These are phyloP conservation scores for Apamea anceps DNA, from an alignment of 2,888 invertebrate species.

Conservation along the genomic window DNA sequence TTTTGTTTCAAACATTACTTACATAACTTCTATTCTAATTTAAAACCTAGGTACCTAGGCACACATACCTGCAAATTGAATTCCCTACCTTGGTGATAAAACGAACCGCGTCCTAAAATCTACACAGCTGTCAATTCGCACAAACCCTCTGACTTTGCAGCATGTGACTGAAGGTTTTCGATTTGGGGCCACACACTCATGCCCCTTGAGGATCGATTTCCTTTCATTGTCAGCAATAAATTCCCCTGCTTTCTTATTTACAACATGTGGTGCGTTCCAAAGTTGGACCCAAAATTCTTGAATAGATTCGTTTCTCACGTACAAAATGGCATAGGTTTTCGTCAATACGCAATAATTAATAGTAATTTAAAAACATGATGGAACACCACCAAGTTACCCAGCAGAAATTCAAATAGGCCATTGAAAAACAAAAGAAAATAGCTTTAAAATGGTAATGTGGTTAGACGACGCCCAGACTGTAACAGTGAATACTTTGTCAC, in stretches of 20 bases:
- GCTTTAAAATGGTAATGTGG: conserved; percentile 15
- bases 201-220: conserved; percentile 72
- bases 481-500: neutral
- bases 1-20: neutral
- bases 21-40: neutral
- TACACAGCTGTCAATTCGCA: conserved; percentile 53
- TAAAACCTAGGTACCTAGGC: neutral
- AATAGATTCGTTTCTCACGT: conserved; percentile 28
- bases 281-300: conserved; percentile 35
- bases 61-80: conserved; percentile 25
- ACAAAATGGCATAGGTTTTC: conserved; percentile 9
- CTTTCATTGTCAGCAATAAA: conserved; percentile 75
- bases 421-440: conserved; percentile 15
- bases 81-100: conserved; percentile 21
- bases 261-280: conserved; percentile 48
- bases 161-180: conserved; percentile 72
- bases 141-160: conserved; percentile 58
- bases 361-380: conserved; percentile 57
- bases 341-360: conserved; percentile 42
- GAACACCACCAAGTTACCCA: conserved; percentile 26
- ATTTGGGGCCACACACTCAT: conserved; percentile 68
- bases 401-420: conserved; percentile 41
- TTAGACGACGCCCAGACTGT: neutral
- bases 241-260: conserved; percentile 69
- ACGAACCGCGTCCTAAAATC: conserved; percentile 29